Base-by-base conservation (phyloP, 2,888 invertebrate species). In the Spisula solida region DNA sequence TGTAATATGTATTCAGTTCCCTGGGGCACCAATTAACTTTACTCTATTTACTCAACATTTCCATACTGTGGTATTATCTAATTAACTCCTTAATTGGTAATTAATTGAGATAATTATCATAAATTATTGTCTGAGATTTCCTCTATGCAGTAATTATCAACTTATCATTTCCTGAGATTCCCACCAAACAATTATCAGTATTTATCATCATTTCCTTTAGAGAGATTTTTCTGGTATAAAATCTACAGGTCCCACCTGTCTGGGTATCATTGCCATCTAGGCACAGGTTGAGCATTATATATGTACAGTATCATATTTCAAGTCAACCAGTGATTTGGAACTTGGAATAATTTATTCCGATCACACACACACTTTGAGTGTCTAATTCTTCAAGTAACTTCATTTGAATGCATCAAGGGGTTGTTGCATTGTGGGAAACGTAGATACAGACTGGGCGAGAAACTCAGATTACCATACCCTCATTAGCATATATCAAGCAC, bases 341-440 rank as follows among this genome's bases (percentile, higher is more conserved):
- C 84, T 84, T 51, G 79, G 79, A 82, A 82, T 83, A 87, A 87
- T 87, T 83, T 87, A 87, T 87, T 87, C 87, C 78, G 82, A 82
- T 87, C 87, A 87, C 87, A 87, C 47, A 87, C 47, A 87, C 41
- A 41, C 41, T 60, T 75, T 55, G 85, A 85, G 85, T 79, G 85
- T 56, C 56, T 55, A 80, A 85, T 79, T 79, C 85, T 56, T 79
- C 85, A 79, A 55, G 85, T 60, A 41, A 51, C 85, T 85, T 85
- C 79, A 85, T 85, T 85, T 85, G 85, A 85, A 85, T 85, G 79
- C 56, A 85, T 85, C 79, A 75, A 85, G 79, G 41, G 4, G 2
- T 41, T 79, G 85, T 34, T 85, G 18, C 79, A 78, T 85, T 85
- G 79, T 84, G 75, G n/a, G 78, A 78, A 85, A 25, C 79, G 6